These are phyloP conservation scores for Hemicentrotus pulcherrimus DNA, from an alignment of 35 echinoderm and acorn worm genomes.

Conservation along the genomic window DNA sequence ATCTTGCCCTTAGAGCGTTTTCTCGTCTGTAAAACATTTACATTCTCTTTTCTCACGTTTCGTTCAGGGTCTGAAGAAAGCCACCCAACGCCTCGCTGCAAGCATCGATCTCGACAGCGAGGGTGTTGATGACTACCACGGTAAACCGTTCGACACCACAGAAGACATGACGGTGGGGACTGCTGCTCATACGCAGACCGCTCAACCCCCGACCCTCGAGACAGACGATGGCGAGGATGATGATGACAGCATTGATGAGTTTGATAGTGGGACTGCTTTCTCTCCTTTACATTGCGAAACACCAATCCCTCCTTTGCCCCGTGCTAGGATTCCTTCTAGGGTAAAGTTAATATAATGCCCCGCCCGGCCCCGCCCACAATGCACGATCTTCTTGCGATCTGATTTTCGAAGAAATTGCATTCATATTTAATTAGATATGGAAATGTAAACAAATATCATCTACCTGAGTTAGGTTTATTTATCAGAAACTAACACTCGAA, in stretches of 20 bases:
- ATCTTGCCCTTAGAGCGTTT: too few relatives aligned
- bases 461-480: too few relatives aligned
- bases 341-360: neutral
- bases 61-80: conserved; percentile 21
- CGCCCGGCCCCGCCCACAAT: too few relatives aligned
- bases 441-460: too few relatives aligned
- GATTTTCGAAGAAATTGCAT: too few relatives aligned
- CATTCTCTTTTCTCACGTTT: neutral
- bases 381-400: too few relatives aligned
- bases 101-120: neutral
- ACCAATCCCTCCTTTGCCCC: conserved; percentile 28
- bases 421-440: too few relatives aligned
- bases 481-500: too few relatives aligned
- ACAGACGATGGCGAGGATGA: neutral
- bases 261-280: neutral
- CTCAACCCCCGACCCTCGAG: neutral
- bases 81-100: neutral
- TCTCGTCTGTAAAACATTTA: too few relatives aligned
- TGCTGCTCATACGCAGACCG: neutral
- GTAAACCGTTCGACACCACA: neutral
- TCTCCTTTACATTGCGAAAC: conserved; percentile 12
- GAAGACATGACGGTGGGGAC: neutral
- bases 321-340: conserved; percentile 23
- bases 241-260: neutral
- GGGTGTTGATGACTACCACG: neutral